Evolutionary conservation across 2,797 vertebrate species (phyloP).

Genomic region (Etheostoma nigrum): DNA sequence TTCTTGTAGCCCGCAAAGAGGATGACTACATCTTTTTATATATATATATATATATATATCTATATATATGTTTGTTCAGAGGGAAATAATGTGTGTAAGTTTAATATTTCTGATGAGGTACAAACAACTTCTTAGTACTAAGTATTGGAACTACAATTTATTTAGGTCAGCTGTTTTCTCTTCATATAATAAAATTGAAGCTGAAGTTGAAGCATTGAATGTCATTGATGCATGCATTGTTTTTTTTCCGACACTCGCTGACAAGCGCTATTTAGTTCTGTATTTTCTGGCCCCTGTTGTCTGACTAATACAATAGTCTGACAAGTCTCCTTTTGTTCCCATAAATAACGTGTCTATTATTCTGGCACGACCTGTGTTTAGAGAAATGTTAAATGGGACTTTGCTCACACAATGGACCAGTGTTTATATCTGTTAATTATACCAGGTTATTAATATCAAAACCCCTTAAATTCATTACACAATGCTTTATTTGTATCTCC

Average conservation of each 20-base stretch:
- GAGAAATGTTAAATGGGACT: slow-evolving; percentile 38
- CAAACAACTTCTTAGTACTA: too few relatives aligned
- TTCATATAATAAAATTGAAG: background rate
- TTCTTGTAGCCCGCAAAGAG: slow-evolving; percentile 9
- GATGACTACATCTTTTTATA: slow-evolving; percentile 1
- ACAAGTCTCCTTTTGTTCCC: slow-evolving; percentile 56
- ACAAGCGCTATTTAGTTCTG: slow-evolving; percentile 20
- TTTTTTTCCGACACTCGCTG: slow-evolving; percentile 23
- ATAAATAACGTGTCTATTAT: slow-evolving; percentile 60
- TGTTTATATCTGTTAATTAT: slow-evolving; percentile 22
- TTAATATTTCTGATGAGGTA: background rate
- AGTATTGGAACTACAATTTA: background rate
- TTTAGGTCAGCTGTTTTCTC: slow-evolving; percentile 30
- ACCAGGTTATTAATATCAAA: background rate
- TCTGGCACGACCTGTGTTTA: slow-evolving; percentile 12
- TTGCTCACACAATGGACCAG: slow-evolving; percentile 26
- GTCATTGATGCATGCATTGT: slow-evolving; percentile 53
- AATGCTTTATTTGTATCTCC: background rate
- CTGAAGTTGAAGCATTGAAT: slow-evolving; percentile 19
- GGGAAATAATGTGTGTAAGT: background rate
- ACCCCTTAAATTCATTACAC: background rate
- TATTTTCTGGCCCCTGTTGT: slow-evolving; percentile 41
- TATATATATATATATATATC: too few relatives aligned
- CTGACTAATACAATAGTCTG: slow-evolving; percentile 58
- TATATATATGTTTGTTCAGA: background rate